phyloP scores from a whole-genome alignment of 2,797 vertebrate genomes.

The Poeciliopsis presidionis region DNA sequence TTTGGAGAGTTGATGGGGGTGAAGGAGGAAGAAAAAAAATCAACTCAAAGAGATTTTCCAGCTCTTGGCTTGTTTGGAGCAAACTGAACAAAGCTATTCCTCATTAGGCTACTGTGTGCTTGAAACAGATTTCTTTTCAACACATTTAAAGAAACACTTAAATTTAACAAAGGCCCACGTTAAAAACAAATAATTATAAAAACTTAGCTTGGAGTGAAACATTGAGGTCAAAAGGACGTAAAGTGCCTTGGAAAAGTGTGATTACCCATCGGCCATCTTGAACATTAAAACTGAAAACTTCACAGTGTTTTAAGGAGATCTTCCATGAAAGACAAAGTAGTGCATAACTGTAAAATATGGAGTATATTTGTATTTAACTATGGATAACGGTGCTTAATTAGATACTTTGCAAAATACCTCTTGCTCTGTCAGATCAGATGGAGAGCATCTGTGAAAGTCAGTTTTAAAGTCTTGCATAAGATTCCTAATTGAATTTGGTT shows the following conservation, averaged over 20 bases:
- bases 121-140: constrained; percentile 52
- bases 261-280: neutral
- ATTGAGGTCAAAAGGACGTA: neutral
- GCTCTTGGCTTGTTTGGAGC: constrained; percentile 42
- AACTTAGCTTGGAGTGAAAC: neutral
- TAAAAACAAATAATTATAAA: constrained; percentile 29
- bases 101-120: constrained; percentile 25
- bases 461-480: neutral
- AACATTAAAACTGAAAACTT: neutral
- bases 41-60: constrained; percentile 27
- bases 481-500: neutral
- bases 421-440: neutral
- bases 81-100: constrained; percentile 58
- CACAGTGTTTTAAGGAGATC: neutral
- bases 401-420: neutral
- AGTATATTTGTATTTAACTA: neutral
- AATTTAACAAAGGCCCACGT: constrained; percentile 16
- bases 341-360: neutral
- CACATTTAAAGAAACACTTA: constrained; percentile 39
- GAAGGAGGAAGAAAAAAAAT: neutral
- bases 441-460: neutral
- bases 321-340: neutral
- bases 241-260: neutral
- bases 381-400: neutral
- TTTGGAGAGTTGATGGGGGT: constrained; percentile 30